Evolutionary conservation across 1,140 invertebrate species (phyloP).

Genomic region (Drosophila sproati): DNA sequence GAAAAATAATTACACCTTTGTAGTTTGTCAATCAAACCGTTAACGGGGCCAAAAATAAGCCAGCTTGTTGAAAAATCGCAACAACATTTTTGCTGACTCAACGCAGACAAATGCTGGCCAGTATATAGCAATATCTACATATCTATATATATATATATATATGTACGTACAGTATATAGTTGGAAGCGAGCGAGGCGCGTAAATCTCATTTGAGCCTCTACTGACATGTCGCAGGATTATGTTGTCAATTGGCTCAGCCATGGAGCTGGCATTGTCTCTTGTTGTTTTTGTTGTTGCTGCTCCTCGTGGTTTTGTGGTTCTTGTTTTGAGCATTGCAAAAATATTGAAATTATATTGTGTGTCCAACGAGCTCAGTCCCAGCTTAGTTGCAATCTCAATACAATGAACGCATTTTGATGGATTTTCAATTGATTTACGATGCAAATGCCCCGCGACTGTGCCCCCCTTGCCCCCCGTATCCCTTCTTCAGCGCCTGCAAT

Average conservation of each 20-base stretch:
- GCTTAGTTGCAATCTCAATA: conserved; percentile 81
- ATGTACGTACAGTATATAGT: neutral
- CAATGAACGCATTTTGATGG: conserved; percentile 79
- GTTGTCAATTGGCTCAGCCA: conserved; percentile 72
- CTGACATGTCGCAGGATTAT: conserved; percentile 82
- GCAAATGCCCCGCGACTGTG: conserved; percentile 30
- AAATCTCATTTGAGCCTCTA: conserved; percentile 81
- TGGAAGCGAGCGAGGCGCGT: conserved; percentile 46
- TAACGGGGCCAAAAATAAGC: conserved; percentile 45
- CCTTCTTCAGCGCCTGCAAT: conserved; percentile 47
- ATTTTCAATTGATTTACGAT: conserved; percentile 81
- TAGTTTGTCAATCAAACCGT: conserved; percentile 79
- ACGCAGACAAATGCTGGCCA: conserved; percentile 29
- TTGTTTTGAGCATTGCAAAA: conserved; percentile 65
- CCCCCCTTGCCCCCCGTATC: neutral
- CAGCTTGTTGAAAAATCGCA: conserved; percentile 42
- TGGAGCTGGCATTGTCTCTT: conserved; percentile 12
- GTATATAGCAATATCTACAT: neutral
- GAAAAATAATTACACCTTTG: conserved; percentile 83
- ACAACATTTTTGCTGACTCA: conserved; percentile 49
- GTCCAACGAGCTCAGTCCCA: conserved; percentile 20
- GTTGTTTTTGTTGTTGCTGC: neutral
- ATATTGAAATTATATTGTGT: conserved; percentile 74
- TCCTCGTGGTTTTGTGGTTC: conserved; percentile 3
- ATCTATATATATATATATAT: neutral